Evolutionary conservation across 2,888 invertebrate species (phyloP).

Genomic region (Steinernema scapterisci): DNA sequence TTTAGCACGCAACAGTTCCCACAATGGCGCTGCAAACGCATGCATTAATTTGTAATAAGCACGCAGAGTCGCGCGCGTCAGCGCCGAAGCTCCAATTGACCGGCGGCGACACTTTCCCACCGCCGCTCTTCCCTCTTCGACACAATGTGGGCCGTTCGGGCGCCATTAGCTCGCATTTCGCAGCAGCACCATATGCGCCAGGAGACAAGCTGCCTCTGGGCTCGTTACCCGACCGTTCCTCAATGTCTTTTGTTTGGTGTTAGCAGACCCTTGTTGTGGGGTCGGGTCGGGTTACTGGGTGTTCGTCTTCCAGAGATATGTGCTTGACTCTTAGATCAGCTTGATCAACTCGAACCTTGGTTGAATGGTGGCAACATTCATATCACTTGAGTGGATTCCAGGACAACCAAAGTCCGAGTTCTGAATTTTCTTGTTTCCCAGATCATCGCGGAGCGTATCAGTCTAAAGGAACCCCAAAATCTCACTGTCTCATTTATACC

Average conservation of each 20-base stretch:
- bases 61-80: neutral
- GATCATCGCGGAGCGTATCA: too few species aligned
- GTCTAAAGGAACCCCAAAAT: too few species aligned
- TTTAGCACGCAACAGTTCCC: conserved; percentile 33
- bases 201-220: neutral
- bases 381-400: too few species aligned
- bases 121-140: neutral
- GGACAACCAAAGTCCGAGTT: too few species aligned
- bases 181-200: conserved; percentile 25
- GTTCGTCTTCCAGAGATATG: too few species aligned
- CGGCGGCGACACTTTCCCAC: conserved; percentile 23
- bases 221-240: neutral
- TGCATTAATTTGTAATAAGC: conserved; percentile 30
- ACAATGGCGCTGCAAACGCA: neutral
- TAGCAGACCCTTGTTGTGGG: too few species aligned
- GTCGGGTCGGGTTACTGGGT: too few species aligned
- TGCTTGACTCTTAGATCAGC: too few species aligned
- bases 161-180: conserved; percentile 29
- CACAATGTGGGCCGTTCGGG: neutral
- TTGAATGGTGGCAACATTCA: too few species aligned
- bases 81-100: neutral
- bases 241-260: neutral
- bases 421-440: too few species aligned
- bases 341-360: too few species aligned
- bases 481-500: too few species aligned